These are phyloP conservation scores for Grammomys dolichurus DNA, from an alignment of 2,113 vertebrate species.

Conservation along the genomic window DNA sequence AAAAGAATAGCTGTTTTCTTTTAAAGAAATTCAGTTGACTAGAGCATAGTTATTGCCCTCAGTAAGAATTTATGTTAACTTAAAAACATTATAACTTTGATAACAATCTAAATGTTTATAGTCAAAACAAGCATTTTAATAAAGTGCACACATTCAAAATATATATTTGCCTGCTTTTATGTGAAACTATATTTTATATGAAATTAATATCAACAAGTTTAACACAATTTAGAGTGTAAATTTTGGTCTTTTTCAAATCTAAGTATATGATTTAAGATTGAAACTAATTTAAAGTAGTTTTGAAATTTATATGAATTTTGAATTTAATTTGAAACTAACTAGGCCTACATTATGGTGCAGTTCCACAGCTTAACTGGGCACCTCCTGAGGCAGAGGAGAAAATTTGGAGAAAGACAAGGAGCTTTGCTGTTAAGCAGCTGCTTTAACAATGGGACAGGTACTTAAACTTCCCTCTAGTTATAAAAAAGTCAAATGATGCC, in stretches of 20 bases:
- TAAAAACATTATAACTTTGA: conserved; percentile 11
- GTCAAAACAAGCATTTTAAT: background rate
- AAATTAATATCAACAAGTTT: background rate
- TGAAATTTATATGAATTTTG: background rate
- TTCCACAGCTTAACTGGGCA: background rate
- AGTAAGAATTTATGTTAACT: conserved; percentile 17
- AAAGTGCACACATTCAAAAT: background rate
- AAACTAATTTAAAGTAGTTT: background rate
- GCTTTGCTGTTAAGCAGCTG: background rate
- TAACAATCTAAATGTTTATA: background rate
- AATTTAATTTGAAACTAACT: conserved; percentile 41
- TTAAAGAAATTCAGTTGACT: background rate
- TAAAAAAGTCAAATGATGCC: background rate
- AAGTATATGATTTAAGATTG: background rate
- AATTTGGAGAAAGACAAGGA: background rate
- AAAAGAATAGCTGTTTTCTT: background rate
- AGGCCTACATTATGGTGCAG: background rate
- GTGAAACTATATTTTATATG: background rate
- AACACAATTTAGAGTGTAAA: background rate
- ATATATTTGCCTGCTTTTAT: background rate
- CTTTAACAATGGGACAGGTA: background rate
- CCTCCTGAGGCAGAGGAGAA: background rate
- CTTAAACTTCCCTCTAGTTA: background rate
- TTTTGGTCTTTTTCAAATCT: background rate
- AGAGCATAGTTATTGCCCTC: background rate